Evolutionary conservation across 1,140 invertebrate genomes (phyloP).

Genomic region (Scaptomyza graminum): DNA sequence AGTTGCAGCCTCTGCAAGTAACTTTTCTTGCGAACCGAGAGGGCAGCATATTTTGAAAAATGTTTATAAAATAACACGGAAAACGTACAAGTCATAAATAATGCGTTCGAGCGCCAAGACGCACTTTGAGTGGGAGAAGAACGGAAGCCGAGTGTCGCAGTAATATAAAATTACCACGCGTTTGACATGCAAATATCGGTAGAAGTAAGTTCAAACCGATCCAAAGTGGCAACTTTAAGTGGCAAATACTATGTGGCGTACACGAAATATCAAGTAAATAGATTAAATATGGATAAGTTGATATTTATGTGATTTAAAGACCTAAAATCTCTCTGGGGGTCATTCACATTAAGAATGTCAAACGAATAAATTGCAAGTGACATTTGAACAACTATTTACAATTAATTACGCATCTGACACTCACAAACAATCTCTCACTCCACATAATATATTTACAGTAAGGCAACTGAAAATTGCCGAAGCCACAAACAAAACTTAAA

Average conservation of each 20-base stretch:
- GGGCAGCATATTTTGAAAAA: slow-evolving; percentile 75
- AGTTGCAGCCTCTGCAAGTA: slow-evolving; percentile 51
- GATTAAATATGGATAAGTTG: slow-evolving; percentile 15
- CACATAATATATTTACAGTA: background rate
- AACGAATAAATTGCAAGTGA: slow-evolving; percentile 74
- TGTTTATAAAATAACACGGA: slow-evolving; percentile 80
- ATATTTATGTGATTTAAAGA: background rate
- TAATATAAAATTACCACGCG: slow-evolving; percentile 77
- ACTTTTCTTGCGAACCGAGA: slow-evolving; percentile 23
- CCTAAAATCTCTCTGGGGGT: slow-evolving; percentile 25
- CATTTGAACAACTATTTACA: slow-evolving; percentile 75
- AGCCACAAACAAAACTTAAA: slow-evolving; percentile 25
- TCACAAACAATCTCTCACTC: slow-evolving; percentile 11
- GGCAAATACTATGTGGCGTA: slow-evolving; percentile 29
- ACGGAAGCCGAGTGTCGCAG: slow-evolving; percentile 59
- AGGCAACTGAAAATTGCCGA: slow-evolving; percentile 5
- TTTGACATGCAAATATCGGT: slow-evolving; percentile 76
- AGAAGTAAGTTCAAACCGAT: slow-evolving; percentile 43
- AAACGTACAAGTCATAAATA: slow-evolving; percentile 82
- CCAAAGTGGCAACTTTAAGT: slow-evolving; percentile 44
- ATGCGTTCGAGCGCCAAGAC: slow-evolving; percentile 53
- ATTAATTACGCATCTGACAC: slow-evolving; percentile 70
- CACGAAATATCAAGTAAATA: slow-evolving; percentile 31
- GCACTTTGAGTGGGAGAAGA: background rate
- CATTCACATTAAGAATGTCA: slow-evolving; percentile 47